These are phyloP conservation scores for Monochamus saltuarius DNA, from an alignment of 1,140 invertebrate species.

Conservation along the genomic window DNA sequence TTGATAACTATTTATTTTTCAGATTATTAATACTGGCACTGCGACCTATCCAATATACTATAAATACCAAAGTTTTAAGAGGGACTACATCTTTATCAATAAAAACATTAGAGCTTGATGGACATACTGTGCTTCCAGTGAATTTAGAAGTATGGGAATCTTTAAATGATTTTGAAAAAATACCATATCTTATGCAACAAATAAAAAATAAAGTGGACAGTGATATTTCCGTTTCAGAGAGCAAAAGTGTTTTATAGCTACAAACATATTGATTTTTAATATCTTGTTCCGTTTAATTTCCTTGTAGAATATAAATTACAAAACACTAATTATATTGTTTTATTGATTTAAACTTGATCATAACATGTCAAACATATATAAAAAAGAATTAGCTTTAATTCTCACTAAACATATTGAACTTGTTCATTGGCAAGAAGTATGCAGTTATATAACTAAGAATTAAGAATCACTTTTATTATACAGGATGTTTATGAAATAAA, in stretches of 20 bases:
- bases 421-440: too few relatives aligned
- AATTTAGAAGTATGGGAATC: conserved; percentile 48
- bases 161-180: conserved; percentile 53
- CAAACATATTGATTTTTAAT: too few relatives aligned
- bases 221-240: conserved; percentile 19
- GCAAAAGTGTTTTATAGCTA: background rate
- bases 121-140: conserved; percentile 51
- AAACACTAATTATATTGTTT: too few relatives aligned
- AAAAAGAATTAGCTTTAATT: too few relatives aligned
- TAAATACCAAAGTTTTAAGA: conserved; percentile 49
- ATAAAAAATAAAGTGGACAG: conserved; percentile 41
- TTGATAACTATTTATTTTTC: conserved; percentile 32
- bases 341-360: too few relatives aligned
- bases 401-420: too few relatives aligned
- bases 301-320: too few relatives aligned
- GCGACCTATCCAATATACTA: conserved; percentile 45
- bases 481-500: too few relatives aligned
- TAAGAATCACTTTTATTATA: too few relatives aligned
- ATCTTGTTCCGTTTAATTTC: too few relatives aligned
- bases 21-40: conserved; percentile 53
- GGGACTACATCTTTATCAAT: conserved; percentile 44
- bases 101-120: conserved; percentile 50
- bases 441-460: too few relatives aligned
- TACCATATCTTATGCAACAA: conserved; percentile 55
- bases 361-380: too few relatives aligned